A percentile compares a stretch with the other conserved stretches of the same genome.
Evolutionary conservation across 2,888 invertebrate genomes (phyloP).

Genomic region (Candidula unifasciata): DNA sequence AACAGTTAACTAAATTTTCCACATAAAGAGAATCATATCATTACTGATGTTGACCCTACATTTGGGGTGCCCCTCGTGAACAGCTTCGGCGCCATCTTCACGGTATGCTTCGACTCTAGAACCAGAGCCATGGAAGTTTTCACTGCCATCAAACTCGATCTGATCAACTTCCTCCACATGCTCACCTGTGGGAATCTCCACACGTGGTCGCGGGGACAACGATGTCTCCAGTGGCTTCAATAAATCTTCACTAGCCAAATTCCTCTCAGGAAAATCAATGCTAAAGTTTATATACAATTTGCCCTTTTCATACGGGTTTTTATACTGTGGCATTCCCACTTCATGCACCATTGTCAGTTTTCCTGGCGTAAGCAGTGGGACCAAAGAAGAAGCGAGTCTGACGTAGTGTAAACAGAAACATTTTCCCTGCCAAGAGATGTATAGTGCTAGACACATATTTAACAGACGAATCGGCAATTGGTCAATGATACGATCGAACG

Average conservation of each 20-base stretch:
- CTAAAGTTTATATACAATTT: conserved; percentile 91
- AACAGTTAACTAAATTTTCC: conserved; percentile 6
- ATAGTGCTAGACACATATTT: no score
- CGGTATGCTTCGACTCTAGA: conserved; percentile 81
- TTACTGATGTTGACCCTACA: conserved; percentile 90
- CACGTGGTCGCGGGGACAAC: conserved; percentile 85
- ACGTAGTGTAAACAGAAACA: no score
- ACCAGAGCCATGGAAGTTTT: no score
- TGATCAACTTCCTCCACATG: conserved; percentile 92
- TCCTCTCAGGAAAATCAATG: conserved; percentile 86
- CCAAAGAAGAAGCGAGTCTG: no score
- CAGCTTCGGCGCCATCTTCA: conserved; percentile 83
- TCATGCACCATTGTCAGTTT: conserved; percentile 85
- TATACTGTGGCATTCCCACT: conserved; percentile 93
- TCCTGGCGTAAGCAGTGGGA: no score
- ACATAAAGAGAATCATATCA: conserved; percentile 20
- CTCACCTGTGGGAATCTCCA: conserved; percentile 87
- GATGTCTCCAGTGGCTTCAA: conserved; percentile 84
- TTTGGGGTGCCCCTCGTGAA: conserved; percentile 81
- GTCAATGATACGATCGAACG: no score
- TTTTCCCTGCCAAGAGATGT: no score
- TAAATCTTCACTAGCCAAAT: conserved; percentile 85
- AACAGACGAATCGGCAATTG: no score
- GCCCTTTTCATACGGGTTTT: conserved; percentile 91
- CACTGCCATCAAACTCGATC: conserved; percentile 84